These are phyloP conservation scores for Fundulus diaphanus DNA, from an alignment of 2,797 vertebrate genomes.

Conservation along the genomic window DNA sequence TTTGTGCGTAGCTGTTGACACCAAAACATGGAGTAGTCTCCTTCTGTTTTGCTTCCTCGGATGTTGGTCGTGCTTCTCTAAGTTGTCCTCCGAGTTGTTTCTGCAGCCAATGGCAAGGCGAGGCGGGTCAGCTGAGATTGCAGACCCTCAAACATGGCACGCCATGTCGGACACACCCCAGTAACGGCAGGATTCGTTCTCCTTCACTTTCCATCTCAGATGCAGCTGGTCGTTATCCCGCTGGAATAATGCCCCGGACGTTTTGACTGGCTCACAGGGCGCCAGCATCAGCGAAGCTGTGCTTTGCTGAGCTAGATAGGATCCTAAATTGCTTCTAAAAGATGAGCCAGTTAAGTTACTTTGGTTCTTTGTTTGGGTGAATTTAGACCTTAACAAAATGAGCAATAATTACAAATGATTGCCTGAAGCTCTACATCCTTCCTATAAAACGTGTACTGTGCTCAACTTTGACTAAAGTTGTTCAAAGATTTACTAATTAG, in stretches of 20 bases:
- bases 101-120: too few relatives aligned
- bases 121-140: slow-evolving; percentile 46
- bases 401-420: too few relatives aligned
- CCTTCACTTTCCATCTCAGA: slow-evolving; percentile 16
- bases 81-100: too few relatives aligned
- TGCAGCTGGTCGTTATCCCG: slow-evolving; percentile 43
- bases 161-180: slow-evolving; percentile 34
- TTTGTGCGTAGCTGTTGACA: slow-evolving; percentile 23
- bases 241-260: slow-evolving; percentile 37
- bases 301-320: slow-evolving; percentile 8
- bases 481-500: neutral
- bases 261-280: slow-evolving; percentile 17
- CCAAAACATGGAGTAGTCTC: neutral
- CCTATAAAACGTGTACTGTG: neutral
- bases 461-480: neutral
- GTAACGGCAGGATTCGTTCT: slow-evolving; percentile 38
- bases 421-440: neutral
- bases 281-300: slow-evolving; percentile 8
- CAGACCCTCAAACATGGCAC: slow-evolving; percentile 16
- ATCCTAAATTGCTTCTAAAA: slow-evolving; percentile 12
- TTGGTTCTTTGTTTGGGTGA: neutral
- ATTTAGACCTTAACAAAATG: neutral
- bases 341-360: slow-evolving; percentile 4
- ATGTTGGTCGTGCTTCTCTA: neutral
- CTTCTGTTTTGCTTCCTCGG: slow-evolving; percentile 10